These are phyloP conservation scores for Drosophila barbarae DNA, from an alignment of 2,888 invertebrate genomes.

Conservation along the genomic window DNA sequence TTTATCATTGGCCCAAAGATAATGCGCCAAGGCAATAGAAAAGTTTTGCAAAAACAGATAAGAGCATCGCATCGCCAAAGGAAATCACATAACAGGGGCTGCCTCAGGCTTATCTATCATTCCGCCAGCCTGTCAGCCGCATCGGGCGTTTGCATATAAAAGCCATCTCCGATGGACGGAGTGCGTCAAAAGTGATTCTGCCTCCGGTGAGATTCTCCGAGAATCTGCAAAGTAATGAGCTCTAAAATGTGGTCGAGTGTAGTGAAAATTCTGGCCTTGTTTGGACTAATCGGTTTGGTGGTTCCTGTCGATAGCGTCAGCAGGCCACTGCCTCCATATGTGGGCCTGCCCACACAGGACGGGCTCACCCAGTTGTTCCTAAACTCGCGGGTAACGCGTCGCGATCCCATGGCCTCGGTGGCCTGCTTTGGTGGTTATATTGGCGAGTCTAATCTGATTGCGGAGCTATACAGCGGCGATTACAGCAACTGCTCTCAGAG, in stretches of 20 bases:
- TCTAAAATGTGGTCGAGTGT: not conserved
- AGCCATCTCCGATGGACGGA: constrained; percentile 46
- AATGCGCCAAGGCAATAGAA: constrained; percentile 37
- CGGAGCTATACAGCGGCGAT: constrained; percentile 59
- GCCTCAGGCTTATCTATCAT: constrained; percentile 29
- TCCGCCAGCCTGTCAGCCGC: constrained; percentile 38
- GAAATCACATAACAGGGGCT: constrained; percentile 39
- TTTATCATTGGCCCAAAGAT: constrained; percentile 27
- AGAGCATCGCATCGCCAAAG: constrained; percentile 39
- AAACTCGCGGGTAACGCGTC: constrained; percentile 57
- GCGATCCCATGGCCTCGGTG: constrained; percentile 64
- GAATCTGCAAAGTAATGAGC: constrained; percentile 1
- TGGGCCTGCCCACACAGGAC: constrained; percentile 63
- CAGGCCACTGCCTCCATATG: constrained; percentile 60
- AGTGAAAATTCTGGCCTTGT: constrained; percentile 20
- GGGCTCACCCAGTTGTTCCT: constrained; percentile 68
- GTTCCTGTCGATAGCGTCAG: constrained; percentile 27
- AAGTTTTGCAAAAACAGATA: constrained; percentile 44
- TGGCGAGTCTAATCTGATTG: constrained; percentile 57
- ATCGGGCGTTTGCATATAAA: constrained; percentile 54
- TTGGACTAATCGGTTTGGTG: constrained; percentile 25
- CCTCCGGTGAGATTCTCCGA: not conserved
- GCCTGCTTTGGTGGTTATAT: constrained; percentile 72
- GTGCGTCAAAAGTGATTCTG: constrained; percentile 63
- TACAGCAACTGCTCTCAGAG: constrained; percentile 54